Evolutionary conservation across 2,113 vertebrate genomes (phyloP).

Genomic region (Grammomys dolichurus): DNA sequence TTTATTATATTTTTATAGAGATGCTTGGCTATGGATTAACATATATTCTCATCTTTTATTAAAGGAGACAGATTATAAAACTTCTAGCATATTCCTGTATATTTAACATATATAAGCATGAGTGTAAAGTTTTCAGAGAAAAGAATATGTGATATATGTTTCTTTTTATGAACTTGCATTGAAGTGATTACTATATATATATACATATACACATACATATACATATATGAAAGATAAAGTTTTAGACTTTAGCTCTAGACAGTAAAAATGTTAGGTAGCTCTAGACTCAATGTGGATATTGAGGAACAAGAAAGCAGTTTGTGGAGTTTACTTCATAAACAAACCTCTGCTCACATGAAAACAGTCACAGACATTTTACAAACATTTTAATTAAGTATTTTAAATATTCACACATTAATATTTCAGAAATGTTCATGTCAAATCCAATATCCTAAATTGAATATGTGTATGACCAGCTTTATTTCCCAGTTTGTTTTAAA

Average conservation of each 20-base stretch:
- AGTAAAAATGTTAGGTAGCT: constrained; percentile 36
- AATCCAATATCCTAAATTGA: constrained; percentile 75
- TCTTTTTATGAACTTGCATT: constrained; percentile 23
- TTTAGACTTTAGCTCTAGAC: neutral
- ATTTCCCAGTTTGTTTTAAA: constrained; percentile 59
- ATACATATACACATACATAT: neutral
- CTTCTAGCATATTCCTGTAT: neutral
- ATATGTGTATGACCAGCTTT: constrained; percentile 68
- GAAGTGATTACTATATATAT: neutral
- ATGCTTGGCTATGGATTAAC: neutral
- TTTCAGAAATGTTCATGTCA: constrained; percentile 70
- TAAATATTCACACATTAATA: constrained; percentile 63
- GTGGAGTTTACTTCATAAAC: neutral
- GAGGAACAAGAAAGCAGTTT: constrained; percentile 27
- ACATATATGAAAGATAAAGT: constrained; percentile 25
- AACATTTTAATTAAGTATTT: constrained; percentile 59
- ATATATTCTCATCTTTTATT: constrained; percentile 7
- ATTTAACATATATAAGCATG: constrained; percentile 17
- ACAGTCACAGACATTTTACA: neutral
- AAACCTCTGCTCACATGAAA: neutral
- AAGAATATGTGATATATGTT: neutral
- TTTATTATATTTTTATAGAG: constrained; percentile 43
- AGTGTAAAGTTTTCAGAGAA: constrained; percentile 32
- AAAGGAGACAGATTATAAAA: constrained; percentile 45
- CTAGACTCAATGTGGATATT: neutral